phyloP scores from a whole-genome alignment of 2,113 vertebrate genomes.

The Balaenoptera acutorostrata region DNA sequence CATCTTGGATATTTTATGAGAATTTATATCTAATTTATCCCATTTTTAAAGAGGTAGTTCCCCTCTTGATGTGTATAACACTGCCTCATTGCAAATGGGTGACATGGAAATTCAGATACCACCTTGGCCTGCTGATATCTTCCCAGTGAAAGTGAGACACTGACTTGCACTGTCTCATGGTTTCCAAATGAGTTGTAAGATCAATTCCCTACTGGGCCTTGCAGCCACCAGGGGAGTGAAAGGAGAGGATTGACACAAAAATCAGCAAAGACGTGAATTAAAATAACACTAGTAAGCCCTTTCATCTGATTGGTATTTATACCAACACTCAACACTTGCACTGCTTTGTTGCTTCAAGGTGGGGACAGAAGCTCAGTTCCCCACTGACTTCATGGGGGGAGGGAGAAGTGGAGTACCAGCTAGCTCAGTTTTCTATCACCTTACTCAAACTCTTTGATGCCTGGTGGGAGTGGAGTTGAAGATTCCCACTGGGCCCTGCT shows the following conservation, averaged over 20 bases:
- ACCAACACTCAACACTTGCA: too few relatives aligned
- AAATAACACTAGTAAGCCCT: too few relatives aligned
- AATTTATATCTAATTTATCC: neutral
- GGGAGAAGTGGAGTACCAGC: neutral
- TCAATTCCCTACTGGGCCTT: neutral
- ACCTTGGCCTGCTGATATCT: neutral
- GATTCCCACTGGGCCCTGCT: neutral
- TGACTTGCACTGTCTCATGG: neutral
- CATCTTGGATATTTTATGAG: neutral
- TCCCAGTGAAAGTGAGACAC: neutral
- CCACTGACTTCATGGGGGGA: neutral
- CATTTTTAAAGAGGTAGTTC: neutral
- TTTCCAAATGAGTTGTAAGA: neutral
- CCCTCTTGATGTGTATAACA: neutral
- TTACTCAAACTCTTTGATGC: neutral
- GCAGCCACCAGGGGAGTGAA: neutral
- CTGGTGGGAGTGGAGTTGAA: neutral
- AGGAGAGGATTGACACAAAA: neutral
- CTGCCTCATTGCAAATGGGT: neutral
- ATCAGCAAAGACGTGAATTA: too few relatives aligned
- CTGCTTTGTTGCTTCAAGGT: neutral
- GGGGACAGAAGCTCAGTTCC: neutral
- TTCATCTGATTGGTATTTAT: too few relatives aligned
- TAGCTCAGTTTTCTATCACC: neutral
- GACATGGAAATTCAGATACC: neutral